Percentiles rank a stretch among this genome's conserved stretches.
phyloP scores from a whole-genome alignment of 2,113 vertebrate genomes.

The Zapus hudsonius region DNA sequence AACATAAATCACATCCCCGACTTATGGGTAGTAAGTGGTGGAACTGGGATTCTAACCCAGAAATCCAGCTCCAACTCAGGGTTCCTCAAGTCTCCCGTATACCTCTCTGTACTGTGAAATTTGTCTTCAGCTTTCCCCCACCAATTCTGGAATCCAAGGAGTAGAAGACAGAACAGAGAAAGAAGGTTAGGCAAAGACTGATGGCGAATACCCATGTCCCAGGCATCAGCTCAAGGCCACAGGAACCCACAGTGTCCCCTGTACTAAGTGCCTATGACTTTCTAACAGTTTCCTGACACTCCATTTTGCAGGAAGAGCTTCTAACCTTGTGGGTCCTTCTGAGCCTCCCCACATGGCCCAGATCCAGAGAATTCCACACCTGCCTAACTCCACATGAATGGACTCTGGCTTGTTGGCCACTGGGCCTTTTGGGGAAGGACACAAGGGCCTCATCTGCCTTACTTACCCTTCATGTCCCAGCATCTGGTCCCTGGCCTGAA shows the following conservation, averaged over 20 bases:
- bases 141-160: neutral
- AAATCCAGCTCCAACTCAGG: neutral
- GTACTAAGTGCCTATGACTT: neutral
- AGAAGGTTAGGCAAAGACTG: fast-evolving
- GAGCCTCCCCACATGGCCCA: neutral
- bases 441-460: neutral
- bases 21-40: neutral
- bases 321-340: neutral
- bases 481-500: neutral
- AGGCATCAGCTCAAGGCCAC: fast-evolving
- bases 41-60: neutral
- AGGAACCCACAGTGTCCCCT: neutral
- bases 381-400: neutral
- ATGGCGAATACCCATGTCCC: neutral
- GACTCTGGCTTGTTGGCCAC: neutral
- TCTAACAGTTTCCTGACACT: neutral
- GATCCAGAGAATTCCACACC: neutral
- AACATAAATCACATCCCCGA: neutral
- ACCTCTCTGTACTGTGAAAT: neutral
- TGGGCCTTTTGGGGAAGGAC: neutral
- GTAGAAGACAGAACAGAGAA: neutral
- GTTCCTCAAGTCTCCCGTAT: neutral
- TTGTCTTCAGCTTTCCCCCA: neutral
- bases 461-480: neutral
- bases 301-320: too few relatives aligned